Evolutionary conservation across 1,140 invertebrate genomes (phyloP).

Genomic region (Helicoverpa zea): DNA sequence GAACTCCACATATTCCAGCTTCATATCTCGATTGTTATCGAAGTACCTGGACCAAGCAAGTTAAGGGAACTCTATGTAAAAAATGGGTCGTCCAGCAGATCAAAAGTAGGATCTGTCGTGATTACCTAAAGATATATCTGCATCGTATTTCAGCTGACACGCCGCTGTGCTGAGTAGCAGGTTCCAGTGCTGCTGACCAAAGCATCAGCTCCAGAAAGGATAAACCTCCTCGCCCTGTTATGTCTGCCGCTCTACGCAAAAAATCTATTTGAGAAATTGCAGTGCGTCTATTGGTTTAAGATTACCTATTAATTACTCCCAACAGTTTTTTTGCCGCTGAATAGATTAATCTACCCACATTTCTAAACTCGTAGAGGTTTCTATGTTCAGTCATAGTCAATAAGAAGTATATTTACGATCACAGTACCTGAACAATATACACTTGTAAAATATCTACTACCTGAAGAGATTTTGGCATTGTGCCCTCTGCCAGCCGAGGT

Average conservation of each 20-base stretch:
- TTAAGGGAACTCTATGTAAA: background rate
- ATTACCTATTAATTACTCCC: no score
- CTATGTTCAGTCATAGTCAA: no score
- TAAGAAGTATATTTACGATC: no score
- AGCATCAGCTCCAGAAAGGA: conserved; percentile 81
- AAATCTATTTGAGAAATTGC: no score
- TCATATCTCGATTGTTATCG: conserved; percentile 70
- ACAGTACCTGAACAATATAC: no score
- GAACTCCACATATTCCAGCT: conserved; percentile 72
- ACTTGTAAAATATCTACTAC: conserved; percentile 48
- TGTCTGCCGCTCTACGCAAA: conserved; percentile 77
- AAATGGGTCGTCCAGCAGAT: background rate
- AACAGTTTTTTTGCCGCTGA: no score
- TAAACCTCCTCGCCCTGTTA: conserved; percentile 75
- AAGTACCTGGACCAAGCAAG: conserved; percentile 63
- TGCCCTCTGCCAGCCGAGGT: conserved; percentile 78
- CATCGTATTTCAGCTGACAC: conserved; percentile 78
- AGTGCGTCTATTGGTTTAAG: no score
- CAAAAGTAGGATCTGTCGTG: background rate
- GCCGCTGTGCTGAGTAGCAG: conserved; percentile 77
- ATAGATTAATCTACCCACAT: no score
- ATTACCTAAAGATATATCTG: conserved; percentile 83
- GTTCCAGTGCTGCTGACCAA: conserved; percentile 80
- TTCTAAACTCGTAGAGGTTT: no score
- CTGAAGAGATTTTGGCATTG: conserved; percentile 75